Evolutionary conservation across 2,797 vertebrate genomes (phyloP).

Genomic region (Micropoecilia bifurca): DNA sequence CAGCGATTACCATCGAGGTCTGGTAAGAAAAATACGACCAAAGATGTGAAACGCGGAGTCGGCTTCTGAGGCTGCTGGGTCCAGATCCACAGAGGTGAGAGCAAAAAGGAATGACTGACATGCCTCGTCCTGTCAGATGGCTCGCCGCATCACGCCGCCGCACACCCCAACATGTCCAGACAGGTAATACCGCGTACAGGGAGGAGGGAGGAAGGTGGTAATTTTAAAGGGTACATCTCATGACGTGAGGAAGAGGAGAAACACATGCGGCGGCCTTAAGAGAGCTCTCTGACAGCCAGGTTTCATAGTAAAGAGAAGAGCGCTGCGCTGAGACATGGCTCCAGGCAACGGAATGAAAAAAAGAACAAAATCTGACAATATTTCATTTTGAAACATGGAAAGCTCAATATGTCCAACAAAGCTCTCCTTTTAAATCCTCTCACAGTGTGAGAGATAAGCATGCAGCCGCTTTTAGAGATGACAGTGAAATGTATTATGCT

Average conservation of each 20-base stretch:
- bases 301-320: slow-evolving; percentile 56
- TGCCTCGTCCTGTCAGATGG: slow-evolving; percentile 17
- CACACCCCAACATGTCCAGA: slow-evolving; percentile 46
- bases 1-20: not conserved
- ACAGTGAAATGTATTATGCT: slow-evolving; percentile 64
- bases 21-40: slow-evolving; percentile 44
- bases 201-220: slow-evolving; percentile 49
- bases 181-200: slow-evolving; percentile 33
- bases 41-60: slow-evolving; percentile 12
- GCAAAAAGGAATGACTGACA: slow-evolving; percentile 27
- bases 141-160: slow-evolving; percentile 20
- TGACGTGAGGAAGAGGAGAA: slow-evolving; percentile 45
- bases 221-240: slow-evolving; percentile 42
- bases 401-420: slow-evolving; percentile 72
- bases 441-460: slow-evolving; percentile 65
- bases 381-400: slow-evolving; percentile 69
- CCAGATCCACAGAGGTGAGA: slow-evolving; percentile 28
- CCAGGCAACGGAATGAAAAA: slow-evolving; percentile 47
- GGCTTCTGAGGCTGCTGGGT: slow-evolving; percentile 18
- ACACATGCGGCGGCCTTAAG: slow-evolving; percentile 53
- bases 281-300: slow-evolving; percentile 66
- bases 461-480: slow-evolving; percentile 60
- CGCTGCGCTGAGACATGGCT: slow-evolving; percentile 65
- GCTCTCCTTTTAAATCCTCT: slow-evolving; percentile 66
- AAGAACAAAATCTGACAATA: slow-evolving; percentile 60